A percentile compares a stretch with the other conserved stretches of the same genome.
These are phyloP conservation scores for Cheracebus regulus DNA, from an alignment of 2,797 vertebrate genomes.

Conservation along the genomic window DNA sequence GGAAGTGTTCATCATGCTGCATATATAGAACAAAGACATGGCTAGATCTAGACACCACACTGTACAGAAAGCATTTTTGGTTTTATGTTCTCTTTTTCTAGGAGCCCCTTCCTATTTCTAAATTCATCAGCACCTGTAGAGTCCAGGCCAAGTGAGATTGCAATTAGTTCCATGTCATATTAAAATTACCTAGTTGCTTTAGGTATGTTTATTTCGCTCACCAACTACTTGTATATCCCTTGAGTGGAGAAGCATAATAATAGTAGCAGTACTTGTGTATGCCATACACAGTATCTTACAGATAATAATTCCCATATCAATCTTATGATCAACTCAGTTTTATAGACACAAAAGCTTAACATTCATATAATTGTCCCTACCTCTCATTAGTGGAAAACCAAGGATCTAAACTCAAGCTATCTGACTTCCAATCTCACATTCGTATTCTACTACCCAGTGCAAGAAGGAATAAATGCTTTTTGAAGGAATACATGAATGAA, in stretches of 20 bases:
- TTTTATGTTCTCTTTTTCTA: not conserved
- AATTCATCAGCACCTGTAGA: not conserved
- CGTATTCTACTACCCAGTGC: not conserved
- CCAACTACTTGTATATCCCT: not conserved
- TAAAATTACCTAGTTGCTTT: not conserved
- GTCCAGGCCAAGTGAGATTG: not conserved
- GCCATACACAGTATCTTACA: not conserved
- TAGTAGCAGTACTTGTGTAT: not conserved
- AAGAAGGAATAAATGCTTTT: not conserved
- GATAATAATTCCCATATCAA: not conserved
- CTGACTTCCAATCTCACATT: not conserved
- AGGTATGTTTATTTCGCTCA: not conserved
- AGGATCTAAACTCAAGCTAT: not conserved
- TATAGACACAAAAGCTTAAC: not conserved
- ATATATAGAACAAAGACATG: not conserved
- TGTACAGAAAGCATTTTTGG: not conserved
- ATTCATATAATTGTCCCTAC: not conserved
- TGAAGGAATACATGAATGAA: not conserved
- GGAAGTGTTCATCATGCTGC: slow-evolving; percentile 4
- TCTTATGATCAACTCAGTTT: not conserved
- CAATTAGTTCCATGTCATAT: not conserved
- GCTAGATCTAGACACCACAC: not conserved
- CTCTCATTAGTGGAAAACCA: not conserved
- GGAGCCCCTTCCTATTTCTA: not conserved
- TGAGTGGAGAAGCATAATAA: not conserved